Base-by-base conservation (phyloP, 2,797 vertebrate genomes). In the Peromyscus melanophrys region DNA sequence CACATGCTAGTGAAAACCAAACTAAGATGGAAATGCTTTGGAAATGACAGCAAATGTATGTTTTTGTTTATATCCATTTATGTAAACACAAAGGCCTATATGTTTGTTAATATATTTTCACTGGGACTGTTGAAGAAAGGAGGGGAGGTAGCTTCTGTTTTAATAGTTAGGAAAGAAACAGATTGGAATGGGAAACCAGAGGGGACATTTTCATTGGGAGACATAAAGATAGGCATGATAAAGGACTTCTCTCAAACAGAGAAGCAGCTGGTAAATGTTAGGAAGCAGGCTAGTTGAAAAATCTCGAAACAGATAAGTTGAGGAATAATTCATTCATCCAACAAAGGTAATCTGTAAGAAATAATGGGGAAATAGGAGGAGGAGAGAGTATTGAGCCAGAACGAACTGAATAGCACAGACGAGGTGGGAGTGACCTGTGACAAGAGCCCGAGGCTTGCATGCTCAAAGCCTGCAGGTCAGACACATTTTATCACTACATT, bases 381-480 rank as follows among this genome's bases (percentile, higher is more conserved):
- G 55, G n/a, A 87, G 89, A 23, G 81, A 82, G 6, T 61, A 67
- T 43, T 89, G 96, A 92, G 27, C 16, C 83, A 71, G 73, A 86
- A 69, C 23, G 37, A 95, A 90, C 4, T 93, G 73, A 96, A 82
- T 46, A 86, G 82, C 40, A 46, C 31, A 95, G 69, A 43, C 85
- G 61, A 91, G 89, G 34, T 81, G 83, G 87, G 37, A 71, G 25
- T 89, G 43, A 94, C 76, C 80, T 76, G 21, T 81, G 46, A 82
- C 43, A 90, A 94, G 94, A 89, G 78, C 49, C 93, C 67, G 1
- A 27, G 67, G 14, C 59, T 78, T 90, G 25, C 90, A 46, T 84
- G 91, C 83, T 92, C 69, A 96, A 97, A 97, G 34, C 52, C 43
- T 82, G 4, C 16, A 90, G 78, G 88, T 86, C 89, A 98, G 59